Base-by-base conservation (phyloP, 2,797 vertebrate species). In the Neosilurus hyrtlii region DNA sequence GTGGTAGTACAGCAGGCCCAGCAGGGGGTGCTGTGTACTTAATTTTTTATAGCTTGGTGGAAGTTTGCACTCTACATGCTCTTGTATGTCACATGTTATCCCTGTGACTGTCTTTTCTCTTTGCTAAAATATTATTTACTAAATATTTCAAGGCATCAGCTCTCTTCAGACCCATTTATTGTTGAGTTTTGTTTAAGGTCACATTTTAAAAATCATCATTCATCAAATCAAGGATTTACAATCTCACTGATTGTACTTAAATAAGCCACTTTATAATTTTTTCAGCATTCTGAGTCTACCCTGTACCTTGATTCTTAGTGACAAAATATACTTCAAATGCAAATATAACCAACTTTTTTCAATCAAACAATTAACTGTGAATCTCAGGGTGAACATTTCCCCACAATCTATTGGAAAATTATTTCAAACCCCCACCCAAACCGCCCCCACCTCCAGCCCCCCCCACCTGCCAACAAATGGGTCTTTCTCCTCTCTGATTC, bases 401-500 rank as follows among this genome's bases (percentile, higher is more conserved):
- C 9, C 35, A 1, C 61, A 43, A 51, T 30, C n/a, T 59, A 51
- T 51, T 30, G 35, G 59, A 78, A 71, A 74, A 30, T 22, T 76
- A 10, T 75, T 11, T 22, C 63, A 49, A 30, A 30, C 43, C 43
- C 43, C 8, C 8, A 43, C 43, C 43, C 30, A 30, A 30, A 30
- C 30, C 30, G 30, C 30, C 43, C 43, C 43, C 43, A 43, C 4
- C 4, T 0, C 43, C 43, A 43, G 6, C 37, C 2, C 37, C 43
- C 43, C 43, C 43, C 43, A 43, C 43, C 4, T 4, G 8, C 43
- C 4, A 4, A 43, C 43, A 43, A 4, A 43, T 14, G 57, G 72
- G 65, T 30, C 66, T 78, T 78, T 78, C 66, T 52, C 65, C 57
- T 43, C 24, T 61, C 26, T 70, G 30, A 80, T 18, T 59, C 35